A percentile compares a stretch with the other conserved stretches of the same genome.
Conservation (phyloP, 2,113 vertebrate genomes). For the Cichladusa arquata region DNA sequence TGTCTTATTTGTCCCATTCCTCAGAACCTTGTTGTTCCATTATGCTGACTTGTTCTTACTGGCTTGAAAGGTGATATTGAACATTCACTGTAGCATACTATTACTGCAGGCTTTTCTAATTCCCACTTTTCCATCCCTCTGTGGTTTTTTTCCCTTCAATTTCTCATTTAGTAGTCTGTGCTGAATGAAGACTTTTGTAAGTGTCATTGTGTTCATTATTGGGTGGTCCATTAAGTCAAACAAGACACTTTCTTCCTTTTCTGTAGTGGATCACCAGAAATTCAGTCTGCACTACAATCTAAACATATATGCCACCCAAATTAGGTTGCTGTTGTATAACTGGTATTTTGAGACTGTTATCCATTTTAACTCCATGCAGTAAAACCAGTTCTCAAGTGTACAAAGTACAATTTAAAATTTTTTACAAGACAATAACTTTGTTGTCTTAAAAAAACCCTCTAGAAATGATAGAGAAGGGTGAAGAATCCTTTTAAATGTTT, state of each 20-base stretch:
- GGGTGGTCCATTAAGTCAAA: neutral
- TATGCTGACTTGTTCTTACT: neutral
- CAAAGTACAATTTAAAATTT: neutral
- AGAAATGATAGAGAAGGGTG: fast-evolving
- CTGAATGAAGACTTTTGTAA: neutral
- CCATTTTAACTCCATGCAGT: neutral
- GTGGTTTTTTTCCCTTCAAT: neutral
- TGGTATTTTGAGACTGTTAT: neutral
- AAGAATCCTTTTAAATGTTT: neutral
- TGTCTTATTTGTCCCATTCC: neutral
- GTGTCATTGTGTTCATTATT: neutral
- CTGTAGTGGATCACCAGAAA: neutral
- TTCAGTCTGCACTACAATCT: neutral
- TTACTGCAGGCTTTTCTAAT: neutral
- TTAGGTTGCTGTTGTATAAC: neutral
- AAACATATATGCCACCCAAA: neutral
- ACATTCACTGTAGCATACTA: neutral
- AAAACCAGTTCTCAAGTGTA: neutral
- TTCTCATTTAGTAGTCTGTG: neutral
- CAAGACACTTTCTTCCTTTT: neutral
- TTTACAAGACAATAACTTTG: neutral
- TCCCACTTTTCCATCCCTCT: neutral
- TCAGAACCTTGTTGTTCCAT: neutral
- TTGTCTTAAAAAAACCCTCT: neutral
- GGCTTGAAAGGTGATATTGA: neutral